Evolutionary conservation across 2,113 vertebrate genomes (phyloP).

Genomic region (Isurus oxyrinchus): DNA sequence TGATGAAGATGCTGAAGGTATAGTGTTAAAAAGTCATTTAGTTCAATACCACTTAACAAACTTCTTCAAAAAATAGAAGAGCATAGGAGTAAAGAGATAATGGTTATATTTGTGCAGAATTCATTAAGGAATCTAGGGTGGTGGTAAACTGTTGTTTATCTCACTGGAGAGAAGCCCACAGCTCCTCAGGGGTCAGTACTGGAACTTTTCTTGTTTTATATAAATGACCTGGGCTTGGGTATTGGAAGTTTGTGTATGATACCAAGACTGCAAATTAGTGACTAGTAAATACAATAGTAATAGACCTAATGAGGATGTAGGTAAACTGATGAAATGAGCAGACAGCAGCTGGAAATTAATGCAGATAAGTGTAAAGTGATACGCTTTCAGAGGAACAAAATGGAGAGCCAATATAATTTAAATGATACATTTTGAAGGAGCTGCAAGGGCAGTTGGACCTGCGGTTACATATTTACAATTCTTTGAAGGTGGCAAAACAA

Average conservation of each 20-base stretch:
- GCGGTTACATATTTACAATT: neutral
- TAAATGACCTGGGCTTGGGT: neutral
- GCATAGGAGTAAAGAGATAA: too few species aligned
- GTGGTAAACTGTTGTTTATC: too few species aligned
- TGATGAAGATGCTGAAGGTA: too few species aligned
- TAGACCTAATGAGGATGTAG: neutral
- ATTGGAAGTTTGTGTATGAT: too few species aligned
- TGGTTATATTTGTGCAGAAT: too few species aligned
- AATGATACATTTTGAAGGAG: neutral
- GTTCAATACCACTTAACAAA: too few species aligned
- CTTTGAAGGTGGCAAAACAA: neutral
- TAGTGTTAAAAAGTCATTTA: too few species aligned
- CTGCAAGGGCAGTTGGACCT: neutral
- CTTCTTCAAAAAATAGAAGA: too few species aligned
- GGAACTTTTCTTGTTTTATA: too few species aligned
- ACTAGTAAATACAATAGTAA: neutral
- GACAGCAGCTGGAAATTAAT: neutral
- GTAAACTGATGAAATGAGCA: neutral
- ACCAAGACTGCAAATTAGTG: neutral
- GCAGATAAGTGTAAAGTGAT: neutral
- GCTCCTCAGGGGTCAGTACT: too few species aligned
- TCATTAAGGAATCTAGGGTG: too few species aligned
- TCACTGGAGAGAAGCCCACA: too few species aligned
- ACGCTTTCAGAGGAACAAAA: neutral
- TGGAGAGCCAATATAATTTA: neutral